Percentiles rank a stretch among this genome's conserved stretches.
Conservation (phyloP, 1,140 invertebrate species). For the Halesus radiatus region DNA sequence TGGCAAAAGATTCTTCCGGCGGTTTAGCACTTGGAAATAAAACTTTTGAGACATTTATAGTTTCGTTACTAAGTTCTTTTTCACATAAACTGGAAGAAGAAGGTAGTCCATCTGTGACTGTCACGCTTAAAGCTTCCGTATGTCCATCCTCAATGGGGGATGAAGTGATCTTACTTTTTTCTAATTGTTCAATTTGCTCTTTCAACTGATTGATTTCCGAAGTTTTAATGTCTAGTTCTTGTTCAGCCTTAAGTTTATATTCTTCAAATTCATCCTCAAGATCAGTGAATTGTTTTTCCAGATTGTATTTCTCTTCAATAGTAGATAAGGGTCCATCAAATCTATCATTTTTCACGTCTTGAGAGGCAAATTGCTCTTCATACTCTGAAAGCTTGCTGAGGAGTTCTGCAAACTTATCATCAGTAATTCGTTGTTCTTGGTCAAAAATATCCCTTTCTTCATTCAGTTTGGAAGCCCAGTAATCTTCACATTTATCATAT, state of each 20-base stretch:
- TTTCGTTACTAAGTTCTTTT: not conserved
- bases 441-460: constrained; percentile 83
- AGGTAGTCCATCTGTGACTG: not conserved
- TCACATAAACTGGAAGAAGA: not conserved
- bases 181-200: constrained; percentile 66
- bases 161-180: constrained; percentile 45
- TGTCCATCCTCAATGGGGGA: not conserved
- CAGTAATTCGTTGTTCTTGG: constrained; percentile 81
- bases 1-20: not conserved
- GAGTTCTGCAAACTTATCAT: constrained; percentile 83
- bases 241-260: constrained; percentile 67
- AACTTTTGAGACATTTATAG: not conserved
- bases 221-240: constrained; percentile 67
- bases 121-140: not conserved
- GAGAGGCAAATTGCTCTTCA: constrained; percentile 79
- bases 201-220: constrained; percentile 72
- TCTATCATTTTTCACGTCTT: constrained; percentile 61
- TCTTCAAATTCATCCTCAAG: constrained; percentile 80
- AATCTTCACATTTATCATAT: constrained; percentile 88
- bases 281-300: constrained; percentile 82
- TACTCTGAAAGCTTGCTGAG: constrained; percentile 83
- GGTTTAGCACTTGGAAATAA: constrained; percentile 16
- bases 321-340: constrained; percentile 74
- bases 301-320: constrained; percentile 80
- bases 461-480: constrained; percentile 83